Base-by-base conservation (phyloP, 2,888 invertebrate species). In the Bombylius major region DNA sequence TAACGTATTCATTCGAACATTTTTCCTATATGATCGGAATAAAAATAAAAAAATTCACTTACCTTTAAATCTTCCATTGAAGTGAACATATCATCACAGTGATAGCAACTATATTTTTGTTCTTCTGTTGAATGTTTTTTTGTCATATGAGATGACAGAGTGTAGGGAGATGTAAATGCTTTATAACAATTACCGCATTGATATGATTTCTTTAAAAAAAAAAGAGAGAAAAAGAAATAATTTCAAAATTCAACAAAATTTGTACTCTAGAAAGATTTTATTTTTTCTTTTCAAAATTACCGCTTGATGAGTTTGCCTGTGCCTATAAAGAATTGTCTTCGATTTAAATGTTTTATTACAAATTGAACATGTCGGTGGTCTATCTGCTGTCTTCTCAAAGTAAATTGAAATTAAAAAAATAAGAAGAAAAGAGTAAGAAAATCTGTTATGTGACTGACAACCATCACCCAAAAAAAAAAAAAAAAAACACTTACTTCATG, bases 301-400 rank as follows among this genome's bases (percentile, higher is more conserved):
- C 62, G 80, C 78, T 64, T 82, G 81, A 69, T 82, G 82, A 3
- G 82, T 81, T 64, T 82, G 82, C 5, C 82, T 67, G 63, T 82
- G 82, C 5, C 82, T 73, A 68, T 82, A 82, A 5, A 82, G 73
- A 14, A 82, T 70, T 1, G 82, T 79, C 66, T 81, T 82, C 49
- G 78, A 79, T 54, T 78, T 75, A 67, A 82, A 82, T 4, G 77
- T 77, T 6, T 80, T 77, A 60, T 79, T 77, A 66, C 82, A 82
- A 36, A 82, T 80, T 9, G 79, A 79, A 66, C 82, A 82, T 1
- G 80, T 78, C 1, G 82, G 82, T 60, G 78, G 77, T 62, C 78
- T 79, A 1, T 78, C 77, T 0, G 80, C 79, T 0, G 79, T 76
- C 62, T 78, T 72, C 62, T 60, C 23, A 23, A 23, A 23, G 23